Percentiles rank a stretch among this genome's conserved stretches.
Evolutionary conservation across 2,888 invertebrate genomes (phyloP).

Genomic region (Trachelus stipa): DNA sequence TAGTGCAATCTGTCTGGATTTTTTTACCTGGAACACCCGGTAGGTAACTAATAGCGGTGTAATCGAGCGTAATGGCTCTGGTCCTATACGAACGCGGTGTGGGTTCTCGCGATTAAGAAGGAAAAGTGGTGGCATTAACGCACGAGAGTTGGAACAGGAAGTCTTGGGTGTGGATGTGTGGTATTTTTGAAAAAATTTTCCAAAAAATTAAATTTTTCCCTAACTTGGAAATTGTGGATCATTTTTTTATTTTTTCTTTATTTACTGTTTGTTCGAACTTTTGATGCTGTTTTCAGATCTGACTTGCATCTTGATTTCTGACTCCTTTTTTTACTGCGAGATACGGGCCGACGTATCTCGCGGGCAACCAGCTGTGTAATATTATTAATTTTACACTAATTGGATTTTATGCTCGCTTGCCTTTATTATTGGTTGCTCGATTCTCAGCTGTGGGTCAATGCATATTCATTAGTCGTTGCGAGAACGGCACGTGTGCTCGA

Average conservation of each 20-base stretch:
- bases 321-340: not conserved
- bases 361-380: not conserved
- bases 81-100: slow-evolving; percentile 38
- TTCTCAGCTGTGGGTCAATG: slow-evolving; percentile 28
- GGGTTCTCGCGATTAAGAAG: slow-evolving; percentile 51
- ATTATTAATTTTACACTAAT: slow-evolving; percentile 48
- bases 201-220: no score
- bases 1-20: slow-evolving; percentile 20
- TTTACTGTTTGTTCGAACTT: not conserved
- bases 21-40: slow-evolving; percentile 50
- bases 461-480: slow-evolving; percentile 53
- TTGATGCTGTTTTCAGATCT: not conserved
- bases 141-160: not conserved
- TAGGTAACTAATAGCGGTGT: slow-evolving; percentile 62
- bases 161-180: not conserved
- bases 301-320: not conserved
- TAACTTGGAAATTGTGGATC: not conserved
- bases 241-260: not conserved
- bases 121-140: not conserved
- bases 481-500: slow-evolving; percentile 35
- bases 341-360: not conserved
- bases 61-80: slow-evolving; percentile 60
- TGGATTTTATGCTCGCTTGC: slow-evolving; percentile 63
- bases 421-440: slow-evolving; percentile 50
- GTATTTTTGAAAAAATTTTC: not conserved